phyloP scores from a whole-genome alignment of 92 coral and sea anemone species.

The Zoanthus sansibaricus region DNA sequence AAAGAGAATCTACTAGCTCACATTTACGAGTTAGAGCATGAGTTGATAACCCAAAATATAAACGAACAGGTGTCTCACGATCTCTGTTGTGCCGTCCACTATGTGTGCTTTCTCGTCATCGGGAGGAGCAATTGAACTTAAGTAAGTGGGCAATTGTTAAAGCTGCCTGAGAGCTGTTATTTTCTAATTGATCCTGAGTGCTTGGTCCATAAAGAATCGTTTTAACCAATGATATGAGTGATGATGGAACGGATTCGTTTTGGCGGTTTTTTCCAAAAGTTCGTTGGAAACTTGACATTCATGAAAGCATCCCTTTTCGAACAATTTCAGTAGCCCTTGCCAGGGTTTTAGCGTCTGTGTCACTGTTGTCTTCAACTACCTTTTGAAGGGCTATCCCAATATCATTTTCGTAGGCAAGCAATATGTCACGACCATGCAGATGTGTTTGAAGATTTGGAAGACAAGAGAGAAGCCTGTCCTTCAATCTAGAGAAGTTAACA shows the following conservation, averaged over 20 bases:
- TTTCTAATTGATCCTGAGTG: constrained; percentile 53
- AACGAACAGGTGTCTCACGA: constrained; percentile 68
- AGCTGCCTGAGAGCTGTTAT: constrained; percentile 51
- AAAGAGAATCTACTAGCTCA: constrained; percentile 62
- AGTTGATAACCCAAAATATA: constrained; percentile 58
- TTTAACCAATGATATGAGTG: constrained; percentile 61
- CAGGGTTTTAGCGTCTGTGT: constrained; percentile 68
- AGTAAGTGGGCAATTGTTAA: constrained; percentile 69
- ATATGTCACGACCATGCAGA: constrained; percentile 48
- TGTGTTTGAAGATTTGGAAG: constrained; percentile 47
- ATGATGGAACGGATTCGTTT: constrained; percentile 57
- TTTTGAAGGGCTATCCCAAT: constrained; percentile 57
- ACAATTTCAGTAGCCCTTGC: constrained; percentile 70
- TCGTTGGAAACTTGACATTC: constrained; percentile 27
- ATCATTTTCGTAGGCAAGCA: constrained; percentile 51
- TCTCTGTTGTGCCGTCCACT: constrained; percentile 57
- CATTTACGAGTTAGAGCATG: constrained; percentile 75
- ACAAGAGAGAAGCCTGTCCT: constrained; percentile 60
- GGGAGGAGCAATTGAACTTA: constrained; percentile 56
- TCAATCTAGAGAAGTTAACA: constrained; percentile 54
- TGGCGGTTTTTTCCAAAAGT: constrained; percentile 31
- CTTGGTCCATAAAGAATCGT: constrained; percentile 74
- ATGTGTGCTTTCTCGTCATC: constrained; percentile 45
- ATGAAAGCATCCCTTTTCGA: constrained; percentile 61
- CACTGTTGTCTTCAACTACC: constrained; percentile 41